These are phyloP conservation scores for Lithobates pipiens DNA, from an alignment of 2,797 vertebrate species.

Conservation along the genomic window DNA sequence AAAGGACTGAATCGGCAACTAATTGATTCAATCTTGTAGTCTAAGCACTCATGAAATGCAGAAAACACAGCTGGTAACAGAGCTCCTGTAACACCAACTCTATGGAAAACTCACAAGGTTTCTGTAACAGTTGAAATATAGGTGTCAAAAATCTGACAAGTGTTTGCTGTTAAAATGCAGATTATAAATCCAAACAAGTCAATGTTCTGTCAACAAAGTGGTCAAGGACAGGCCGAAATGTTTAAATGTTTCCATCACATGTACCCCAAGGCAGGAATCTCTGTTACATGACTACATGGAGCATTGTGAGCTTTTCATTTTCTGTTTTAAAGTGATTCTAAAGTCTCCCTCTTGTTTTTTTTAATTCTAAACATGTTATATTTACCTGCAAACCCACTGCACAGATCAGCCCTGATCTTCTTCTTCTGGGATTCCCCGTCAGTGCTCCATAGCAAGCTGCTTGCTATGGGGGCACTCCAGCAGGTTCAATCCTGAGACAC, in stretches of 20 bases:
- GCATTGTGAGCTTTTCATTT: constrained; percentile 2
- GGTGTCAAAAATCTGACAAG: constrained; percentile 53
- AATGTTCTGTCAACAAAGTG: constrained; percentile 70
- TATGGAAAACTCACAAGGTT: constrained; percentile 29
- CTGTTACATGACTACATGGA: constrained; percentile 21
- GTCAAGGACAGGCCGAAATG: constrained; percentile 65
- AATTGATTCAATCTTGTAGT: not conserved
- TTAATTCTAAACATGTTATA: too few species aligned
- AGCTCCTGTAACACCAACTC: constrained; percentile 9
- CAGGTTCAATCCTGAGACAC: too few species aligned
- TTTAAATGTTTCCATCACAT: constrained; percentile 68
- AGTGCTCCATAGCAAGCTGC: too few species aligned
- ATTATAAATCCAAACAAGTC: constrained; percentile 65
- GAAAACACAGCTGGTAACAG: constrained; percentile 24
- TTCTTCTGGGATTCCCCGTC: too few species aligned
- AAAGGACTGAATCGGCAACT: not conserved
- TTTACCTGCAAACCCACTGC: too few species aligned
- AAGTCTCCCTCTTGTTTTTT: too few species aligned
- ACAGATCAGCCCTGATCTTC: too few species aligned
- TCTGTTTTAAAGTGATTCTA: not conserved
- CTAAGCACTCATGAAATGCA: constrained; percentile 6
- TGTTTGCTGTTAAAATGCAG: constrained; percentile 55
- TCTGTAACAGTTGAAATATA: constrained; percentile 38
- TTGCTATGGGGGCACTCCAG: too few species aligned
- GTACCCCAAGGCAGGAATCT: constrained; percentile 34